Conservation (phyloP, 2,888 invertebrate genomes). For the Andrena marginata region DNA sequence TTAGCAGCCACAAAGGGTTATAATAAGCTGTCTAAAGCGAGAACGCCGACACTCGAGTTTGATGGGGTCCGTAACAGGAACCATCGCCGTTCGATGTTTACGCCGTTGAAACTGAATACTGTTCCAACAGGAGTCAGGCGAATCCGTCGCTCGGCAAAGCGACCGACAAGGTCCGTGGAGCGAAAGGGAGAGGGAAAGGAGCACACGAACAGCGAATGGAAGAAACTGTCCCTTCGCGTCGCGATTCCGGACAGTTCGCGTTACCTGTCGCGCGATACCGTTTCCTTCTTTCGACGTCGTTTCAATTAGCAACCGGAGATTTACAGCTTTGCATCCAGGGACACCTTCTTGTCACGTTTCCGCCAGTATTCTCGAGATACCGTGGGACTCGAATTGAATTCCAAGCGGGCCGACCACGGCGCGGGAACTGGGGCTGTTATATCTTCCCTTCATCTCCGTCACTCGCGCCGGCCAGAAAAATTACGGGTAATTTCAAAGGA, state of each 20-base stretch:
- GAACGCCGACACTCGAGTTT: conserved; percentile 34
- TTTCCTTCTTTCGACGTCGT: conserved; percentile 68
- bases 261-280: conserved; percentile 46
- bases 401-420: conserved; percentile 54
- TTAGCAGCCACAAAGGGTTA: conserved; percentile 68
- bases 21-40: conserved; percentile 65
- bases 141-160: conserved; percentile 35
- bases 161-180: not conserved
- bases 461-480: conserved; percentile 33
- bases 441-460: conserved; percentile 41
- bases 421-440: conserved; percentile 37
- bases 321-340: conserved; percentile 72
- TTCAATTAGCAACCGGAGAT: conserved; percentile 74
- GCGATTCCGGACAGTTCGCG: conserved; percentile 19
- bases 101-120: conserved; percentile 58
- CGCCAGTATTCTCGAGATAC: conserved; percentile 59
- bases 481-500: conserved; percentile 48
- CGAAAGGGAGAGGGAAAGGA: conserved; percentile 4
- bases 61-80: conserved; percentile 41
- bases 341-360: conserved; percentile 63
- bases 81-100: conserved; percentile 19
- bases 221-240: conserved; percentile 26
- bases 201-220: conserved; percentile 27
- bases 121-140: conserved; percentile 24
- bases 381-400: conserved; percentile 65